Evolutionary conservation across 2,797 vertebrate species (phyloP), one percentile per base, ranked within the genome.

Genomic region (Enteromius paludinosus): DNA sequence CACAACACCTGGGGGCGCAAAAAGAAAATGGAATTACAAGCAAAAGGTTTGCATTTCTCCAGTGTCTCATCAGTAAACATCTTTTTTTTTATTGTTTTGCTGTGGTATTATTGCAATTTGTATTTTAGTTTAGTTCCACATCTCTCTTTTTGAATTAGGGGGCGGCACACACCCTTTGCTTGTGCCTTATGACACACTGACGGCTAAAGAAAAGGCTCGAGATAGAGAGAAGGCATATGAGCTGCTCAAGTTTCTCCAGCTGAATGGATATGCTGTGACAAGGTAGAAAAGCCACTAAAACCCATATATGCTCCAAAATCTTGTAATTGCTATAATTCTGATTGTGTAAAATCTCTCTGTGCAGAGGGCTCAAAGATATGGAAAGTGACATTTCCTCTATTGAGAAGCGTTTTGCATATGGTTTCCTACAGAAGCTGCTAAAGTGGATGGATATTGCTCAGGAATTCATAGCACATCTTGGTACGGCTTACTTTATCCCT

Each of bases 1-100:
- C 97, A 99, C 81, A 99, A 99, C 91, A 99, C 97, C 0, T 98
- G 97, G 97, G 97, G 97, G 0, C 93, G 97, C n/a, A 99, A 99
- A 93, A 99, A 98, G 88, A 99, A 99, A 85, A 87, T 95, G 85
- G 97, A 98, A 72, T 92, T 98, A 79, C 97, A 98, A 86, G 82
- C 95, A 30, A 99, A 99, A 92, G 97, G 97, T 97, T 75, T 88
- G 87, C 12, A 20, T n/a, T 10, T 65, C 20, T 20, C 15, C n/a
- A 41, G 6, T 66, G 68, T 52, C 17, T 65, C 5, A 11, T 18
- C 4, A 10, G 23, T 23, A 43, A n/a, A 30, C 3, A 15, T 62
- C 3, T 5, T 12, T n/a, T 23, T 10, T 0, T 8, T 30, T 30
- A 35, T 72, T 5, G 30, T 54, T 52, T 54, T 54, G 4, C 12